These are phyloP conservation scores for Tyria jacobaeae DNA, from an alignment of 2,888 invertebrate genomes.

Conservation along the genomic window DNA sequence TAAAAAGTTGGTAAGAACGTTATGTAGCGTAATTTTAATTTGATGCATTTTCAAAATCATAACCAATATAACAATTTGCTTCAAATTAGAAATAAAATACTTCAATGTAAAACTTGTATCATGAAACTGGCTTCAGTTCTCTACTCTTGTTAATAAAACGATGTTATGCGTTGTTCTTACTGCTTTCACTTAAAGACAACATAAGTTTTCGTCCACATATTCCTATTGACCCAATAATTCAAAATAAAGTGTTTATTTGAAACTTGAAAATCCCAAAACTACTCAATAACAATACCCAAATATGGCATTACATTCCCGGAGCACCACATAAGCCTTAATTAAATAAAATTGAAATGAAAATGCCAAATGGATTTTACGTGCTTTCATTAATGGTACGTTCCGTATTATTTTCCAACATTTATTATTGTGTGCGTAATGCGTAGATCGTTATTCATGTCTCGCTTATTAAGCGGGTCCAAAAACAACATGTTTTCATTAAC, in stretches of 20 bases:
- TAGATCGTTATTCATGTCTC: conserved; percentile 80
- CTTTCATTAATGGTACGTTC: conserved; percentile 82
- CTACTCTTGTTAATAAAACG: neutral
- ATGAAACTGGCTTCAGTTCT: neutral
- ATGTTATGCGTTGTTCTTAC: neutral
- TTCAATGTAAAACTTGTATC: neutral
- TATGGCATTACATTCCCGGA: conserved; percentile 56
- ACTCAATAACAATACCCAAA: conserved; percentile 60
- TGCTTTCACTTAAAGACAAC: neutral
- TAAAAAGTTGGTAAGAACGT: no score
- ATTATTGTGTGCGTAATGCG: conserved; percentile 80
- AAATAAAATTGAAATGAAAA: conserved; percentile 86
- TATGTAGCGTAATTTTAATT: no score
- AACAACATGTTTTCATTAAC: conserved; percentile 84
- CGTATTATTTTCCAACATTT: conserved; percentile 84
- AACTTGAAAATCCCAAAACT: conserved; percentile 53
- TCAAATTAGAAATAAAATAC: neutral
- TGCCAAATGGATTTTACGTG: conserved; percentile 86
- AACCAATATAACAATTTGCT: neutral
- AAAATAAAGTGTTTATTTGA: conserved; percentile 45
- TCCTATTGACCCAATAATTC: conserved; percentile 34
- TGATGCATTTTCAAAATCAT: no score
- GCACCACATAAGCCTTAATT: conserved; percentile 81
- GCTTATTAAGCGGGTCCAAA: conserved; percentile 84
- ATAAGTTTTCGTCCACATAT: neutral